Evolutionary conservation across 2,888 invertebrate genomes (phyloP).

Genomic region (Caenorhabditis macrosperma): DNA sequence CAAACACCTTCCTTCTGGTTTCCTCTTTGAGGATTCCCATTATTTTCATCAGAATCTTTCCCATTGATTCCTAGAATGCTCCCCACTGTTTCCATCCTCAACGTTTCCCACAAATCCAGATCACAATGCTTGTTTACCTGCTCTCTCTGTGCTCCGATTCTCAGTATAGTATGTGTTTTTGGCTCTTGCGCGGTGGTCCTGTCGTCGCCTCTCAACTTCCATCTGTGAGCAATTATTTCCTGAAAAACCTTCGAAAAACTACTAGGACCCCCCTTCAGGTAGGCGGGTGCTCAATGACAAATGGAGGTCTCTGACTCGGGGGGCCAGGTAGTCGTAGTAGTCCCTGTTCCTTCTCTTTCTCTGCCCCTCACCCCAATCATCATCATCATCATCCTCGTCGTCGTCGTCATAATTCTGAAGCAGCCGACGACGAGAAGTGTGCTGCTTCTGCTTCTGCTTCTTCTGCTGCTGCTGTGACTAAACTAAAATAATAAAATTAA

Average conservation of each 20-base stretch:
- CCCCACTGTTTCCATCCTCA: not conserved
- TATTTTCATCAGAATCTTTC: no score
- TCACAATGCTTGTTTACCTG: no score
- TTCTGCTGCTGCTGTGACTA: not conserved
- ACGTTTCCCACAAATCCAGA: no score
- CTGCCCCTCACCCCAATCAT: not conserved
- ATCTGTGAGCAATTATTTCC: slow-evolving; percentile 51
- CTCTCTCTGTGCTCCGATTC: no score
- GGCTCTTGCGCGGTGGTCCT: not conserved
- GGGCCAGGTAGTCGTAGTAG: slow-evolving; percentile 28
- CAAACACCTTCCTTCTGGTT: no score
- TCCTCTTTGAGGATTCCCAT: no score
- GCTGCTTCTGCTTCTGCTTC: not conserved
- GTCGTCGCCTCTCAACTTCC: slow-evolving; percentile 5
- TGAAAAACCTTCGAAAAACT: slow-evolving; percentile 45
- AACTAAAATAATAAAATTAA: slow-evolving; percentile 50
- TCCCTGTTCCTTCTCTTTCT: not conserved
- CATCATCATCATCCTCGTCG: not conserved
- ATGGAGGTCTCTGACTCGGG: slow-evolving; percentile 36
- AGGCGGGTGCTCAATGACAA: slow-evolving; percentile 43
- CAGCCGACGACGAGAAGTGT: not conserved
- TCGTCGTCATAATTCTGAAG: not conserved
- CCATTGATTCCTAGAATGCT: no score
- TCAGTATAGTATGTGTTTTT: slow-evolving; percentile 41
- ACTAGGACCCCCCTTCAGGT: slow-evolving; percentile 18